Percentiles rank a stretch among this genome's conserved stretches.
These are phyloP conservation scores for Seriola rivoliana DNA, from an alignment of 2,113 vertebrate genomes.

Conservation along the genomic window DNA sequence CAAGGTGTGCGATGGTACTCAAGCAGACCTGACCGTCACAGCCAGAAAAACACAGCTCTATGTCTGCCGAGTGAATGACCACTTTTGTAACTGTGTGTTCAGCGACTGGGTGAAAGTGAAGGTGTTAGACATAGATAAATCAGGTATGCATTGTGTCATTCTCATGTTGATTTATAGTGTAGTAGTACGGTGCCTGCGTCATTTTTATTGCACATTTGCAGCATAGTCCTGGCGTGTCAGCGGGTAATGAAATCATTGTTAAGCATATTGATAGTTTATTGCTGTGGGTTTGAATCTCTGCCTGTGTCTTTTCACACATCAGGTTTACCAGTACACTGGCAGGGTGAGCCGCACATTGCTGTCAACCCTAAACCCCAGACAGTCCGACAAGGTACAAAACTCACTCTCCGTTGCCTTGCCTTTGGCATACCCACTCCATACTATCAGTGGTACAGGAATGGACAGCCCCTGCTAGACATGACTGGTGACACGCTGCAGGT, in stretches of 20 bases:
- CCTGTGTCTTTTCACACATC: slow-evolving; percentile 1
- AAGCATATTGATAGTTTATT: neutral
- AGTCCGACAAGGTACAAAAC: slow-evolving; percentile 63
- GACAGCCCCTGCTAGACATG: slow-evolving; percentile 76
- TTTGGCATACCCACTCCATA: slow-evolving; percentile 86
- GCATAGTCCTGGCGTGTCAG: neutral
- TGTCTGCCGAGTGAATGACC: slow-evolving; percentile 88
- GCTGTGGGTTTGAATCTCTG: slow-evolving; percentile 2
- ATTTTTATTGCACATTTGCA: neutral
- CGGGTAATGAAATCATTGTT: too few relatives aligned
- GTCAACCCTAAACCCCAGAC: slow-evolving; percentile 81
- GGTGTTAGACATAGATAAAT: slow-evolving; percentile 77
- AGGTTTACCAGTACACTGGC: slow-evolving; percentile 84
- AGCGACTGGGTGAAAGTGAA: slow-evolving; percentile 89
- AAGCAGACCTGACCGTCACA: slow-evolving; percentile 81
- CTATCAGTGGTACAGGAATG: slow-evolving; percentile 91
- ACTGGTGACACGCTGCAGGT: slow-evolving; percentile 84
- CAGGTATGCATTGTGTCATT: slow-evolving; percentile 67
- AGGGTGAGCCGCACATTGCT: slow-evolving; percentile 84
- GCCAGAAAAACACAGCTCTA: slow-evolving; percentile 82
- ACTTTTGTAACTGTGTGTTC: slow-evolving; percentile 78
- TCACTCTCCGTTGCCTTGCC: slow-evolving; percentile 85
- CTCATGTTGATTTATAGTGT: neutral
- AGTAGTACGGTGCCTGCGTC: neutral
- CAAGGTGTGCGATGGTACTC: slow-evolving; percentile 82